Percentiles rank a stretch among this genome's conserved stretches.
Conservation (phyloP, 1,140 invertebrate genomes). For the Lutraria rhynchaena region DNA sequence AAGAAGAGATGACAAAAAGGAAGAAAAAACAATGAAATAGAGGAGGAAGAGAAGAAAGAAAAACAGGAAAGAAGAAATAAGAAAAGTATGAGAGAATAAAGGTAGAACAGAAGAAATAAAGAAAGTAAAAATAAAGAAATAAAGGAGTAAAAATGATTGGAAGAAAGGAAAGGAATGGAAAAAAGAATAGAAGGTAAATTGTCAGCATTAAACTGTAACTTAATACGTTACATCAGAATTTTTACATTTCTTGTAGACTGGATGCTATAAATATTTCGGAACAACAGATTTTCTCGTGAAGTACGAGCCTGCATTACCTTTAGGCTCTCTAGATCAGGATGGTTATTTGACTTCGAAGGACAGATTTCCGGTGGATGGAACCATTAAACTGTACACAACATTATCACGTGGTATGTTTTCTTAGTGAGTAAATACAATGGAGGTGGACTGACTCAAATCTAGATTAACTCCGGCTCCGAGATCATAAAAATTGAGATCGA, state of each 20-base stretch:
- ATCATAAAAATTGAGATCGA: too few species aligned
- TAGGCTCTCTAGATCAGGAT: constrained; percentile 3
- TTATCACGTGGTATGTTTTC: too few species aligned
- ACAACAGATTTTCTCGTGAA: not conserved
- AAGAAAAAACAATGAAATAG: too few species aligned
- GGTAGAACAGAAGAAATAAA: not conserved
- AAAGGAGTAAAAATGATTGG: not conserved
- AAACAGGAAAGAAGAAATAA: not conserved
- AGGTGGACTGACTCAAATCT: too few species aligned
- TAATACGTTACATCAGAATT: not conserved
- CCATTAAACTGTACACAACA: constrained; percentile 34
- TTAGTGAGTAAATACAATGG: too few species aligned
- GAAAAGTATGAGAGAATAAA: not conserved
- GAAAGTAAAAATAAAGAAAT: not conserved
- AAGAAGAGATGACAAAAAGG: too few species aligned
- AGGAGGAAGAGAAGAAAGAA: too few species aligned
- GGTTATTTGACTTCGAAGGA: constrained; percentile 18
- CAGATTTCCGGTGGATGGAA: constrained; percentile 21
- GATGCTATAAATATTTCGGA: constrained; percentile 42
- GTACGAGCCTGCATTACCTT: constrained; percentile 51
- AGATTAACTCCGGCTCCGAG: too few species aligned
- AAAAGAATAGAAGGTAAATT: not conserved
- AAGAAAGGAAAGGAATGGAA: not conserved
- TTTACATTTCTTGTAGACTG: constrained; percentile 41
- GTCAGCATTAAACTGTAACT: not conserved